Evolutionary conservation across 2,797 vertebrate species (phyloP).

Genomic region (Selene dorsalis): DNA sequence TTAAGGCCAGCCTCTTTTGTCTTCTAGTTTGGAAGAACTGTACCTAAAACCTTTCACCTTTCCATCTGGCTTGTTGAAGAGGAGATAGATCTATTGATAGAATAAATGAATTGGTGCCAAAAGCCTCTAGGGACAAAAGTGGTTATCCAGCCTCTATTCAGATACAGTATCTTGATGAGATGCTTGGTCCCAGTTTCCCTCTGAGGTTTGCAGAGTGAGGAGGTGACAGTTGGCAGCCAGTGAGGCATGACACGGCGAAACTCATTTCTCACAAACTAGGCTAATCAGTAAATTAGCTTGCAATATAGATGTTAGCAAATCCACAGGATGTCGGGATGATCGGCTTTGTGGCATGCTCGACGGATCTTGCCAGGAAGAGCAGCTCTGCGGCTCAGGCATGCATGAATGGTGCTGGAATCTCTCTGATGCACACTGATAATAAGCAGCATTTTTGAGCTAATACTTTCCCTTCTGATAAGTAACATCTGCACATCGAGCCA

Average conservation of each 20-base stretch:
- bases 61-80: constrained; percentile 9
- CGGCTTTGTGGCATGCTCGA: constrained; percentile 25
- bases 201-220: constrained; percentile 34
- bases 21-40: not conserved
- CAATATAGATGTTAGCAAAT: constrained; percentile 67
- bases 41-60: constrained; percentile 9
- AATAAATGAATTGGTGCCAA: constrained; percentile 23
- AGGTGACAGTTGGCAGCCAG: constrained; percentile 66
- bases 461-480: not conserved
- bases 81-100: not conserved
- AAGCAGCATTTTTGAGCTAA: constrained; percentile 23
- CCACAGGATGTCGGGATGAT: constrained; percentile 37
- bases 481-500: constrained; percentile 11
- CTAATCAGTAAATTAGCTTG: constrained; percentile 79
- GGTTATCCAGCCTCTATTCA: constrained; percentile 21
- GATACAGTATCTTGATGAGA: constrained; percentile 48
- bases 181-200: constrained; percentile 23
- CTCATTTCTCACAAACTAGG: constrained; percentile 65
- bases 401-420: constrained; percentile 25
- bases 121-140: constrained; percentile 19
- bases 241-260: constrained; percentile 24
- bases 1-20: too few relatives aligned
- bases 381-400: constrained; percentile 23
- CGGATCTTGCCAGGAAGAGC: constrained; percentile 22
- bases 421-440: constrained; percentile 40